Conservation (phyloP, 2,888 invertebrate genomes). For the Lochmaea crataegi region DNA sequence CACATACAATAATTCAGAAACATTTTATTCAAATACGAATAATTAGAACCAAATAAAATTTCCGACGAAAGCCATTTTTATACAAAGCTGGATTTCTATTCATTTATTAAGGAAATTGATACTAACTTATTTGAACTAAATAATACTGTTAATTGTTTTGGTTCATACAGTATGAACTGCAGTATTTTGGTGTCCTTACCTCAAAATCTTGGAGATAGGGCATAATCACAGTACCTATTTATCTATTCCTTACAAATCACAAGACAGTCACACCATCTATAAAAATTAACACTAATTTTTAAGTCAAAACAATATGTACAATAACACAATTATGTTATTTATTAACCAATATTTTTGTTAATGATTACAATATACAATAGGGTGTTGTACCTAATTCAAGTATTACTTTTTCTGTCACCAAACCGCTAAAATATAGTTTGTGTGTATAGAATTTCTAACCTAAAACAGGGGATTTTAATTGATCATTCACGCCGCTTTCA, state of each 20-base stretch:
- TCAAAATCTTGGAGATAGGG: slow-evolving; percentile 16
- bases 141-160: not conserved
- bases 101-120: not conserved
- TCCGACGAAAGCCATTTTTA: slow-evolving; percentile 25
- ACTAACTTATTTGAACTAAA: not conserved
- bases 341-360: not conserved
- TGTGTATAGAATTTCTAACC: slow-evolving; percentile 21
- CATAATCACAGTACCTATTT: slow-evolving; percentile 33
- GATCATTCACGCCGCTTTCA: slow-evolving; percentile 38
- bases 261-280: slow-evolving; percentile 32
- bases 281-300: not conserved
- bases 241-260: slow-evolving; percentile 47
- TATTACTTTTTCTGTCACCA: not conserved
- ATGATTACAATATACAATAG: not conserved
- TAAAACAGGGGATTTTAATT: slow-evolving; percentile 27
- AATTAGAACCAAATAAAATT: slow-evolving; percentile 25
- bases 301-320: not conserved
- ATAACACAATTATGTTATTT: not conserved
- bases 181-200: slow-evolving; percentile 11
- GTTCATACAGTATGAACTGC: not conserved
- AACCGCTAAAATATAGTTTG: not conserved
- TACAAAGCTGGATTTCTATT: slow-evolving; percentile 2
- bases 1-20: not conserved
- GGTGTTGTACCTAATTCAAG: not conserved
- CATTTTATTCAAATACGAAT: slow-evolving; percentile 9